phyloP scores from a whole-genome alignment of 2,797 vertebrate species.

The Microcaecilia unicolor region DNA sequence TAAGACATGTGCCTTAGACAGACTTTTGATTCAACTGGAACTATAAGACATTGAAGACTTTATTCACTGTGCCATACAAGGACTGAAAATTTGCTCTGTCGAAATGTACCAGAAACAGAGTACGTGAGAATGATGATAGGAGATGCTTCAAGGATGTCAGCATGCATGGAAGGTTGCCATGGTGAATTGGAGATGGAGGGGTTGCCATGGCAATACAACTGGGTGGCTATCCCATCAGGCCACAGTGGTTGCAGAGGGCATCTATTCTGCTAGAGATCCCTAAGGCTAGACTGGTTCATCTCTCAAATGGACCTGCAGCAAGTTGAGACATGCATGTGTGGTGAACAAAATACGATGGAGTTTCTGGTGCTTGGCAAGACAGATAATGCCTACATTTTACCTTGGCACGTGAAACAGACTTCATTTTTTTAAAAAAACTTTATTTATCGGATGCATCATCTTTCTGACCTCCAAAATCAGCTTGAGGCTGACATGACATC shows the following conservation, averaged over 20 bases:
- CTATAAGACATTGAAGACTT: constrained; percentile 52
- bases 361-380: too few species aligned
- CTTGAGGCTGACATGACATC: constrained; percentile 28
- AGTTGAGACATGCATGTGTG: too few species aligned
- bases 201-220: not conserved
- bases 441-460: constrained; percentile 20
- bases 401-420: constrained; percentile 39
- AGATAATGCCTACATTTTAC: constrained; percentile 22
- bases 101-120: constrained; percentile 38
- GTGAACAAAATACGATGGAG: too few species aligned
- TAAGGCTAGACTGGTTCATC: constrained; percentile 5
- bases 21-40: constrained; percentile 54
- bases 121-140: constrained; percentile 27
- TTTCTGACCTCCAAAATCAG: constrained; percentile 39
- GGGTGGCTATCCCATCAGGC: not conserved
- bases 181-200: constrained; percentile 7
- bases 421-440: constrained; percentile 10
- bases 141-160: constrained; percentile 17
- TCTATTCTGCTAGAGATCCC: constrained; percentile 26
- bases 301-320: constrained; percentile 13
- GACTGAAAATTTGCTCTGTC: constrained; percentile 55
- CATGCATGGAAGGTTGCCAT: constrained; percentile 12
- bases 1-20: constrained; percentile 69
- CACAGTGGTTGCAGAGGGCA: constrained; percentile 15
- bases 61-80: constrained; percentile 68